These are phyloP conservation scores for Andrena trimmerana DNA, from an alignment of 2,888 invertebrate genomes.

Conservation along the genomic window DNA sequence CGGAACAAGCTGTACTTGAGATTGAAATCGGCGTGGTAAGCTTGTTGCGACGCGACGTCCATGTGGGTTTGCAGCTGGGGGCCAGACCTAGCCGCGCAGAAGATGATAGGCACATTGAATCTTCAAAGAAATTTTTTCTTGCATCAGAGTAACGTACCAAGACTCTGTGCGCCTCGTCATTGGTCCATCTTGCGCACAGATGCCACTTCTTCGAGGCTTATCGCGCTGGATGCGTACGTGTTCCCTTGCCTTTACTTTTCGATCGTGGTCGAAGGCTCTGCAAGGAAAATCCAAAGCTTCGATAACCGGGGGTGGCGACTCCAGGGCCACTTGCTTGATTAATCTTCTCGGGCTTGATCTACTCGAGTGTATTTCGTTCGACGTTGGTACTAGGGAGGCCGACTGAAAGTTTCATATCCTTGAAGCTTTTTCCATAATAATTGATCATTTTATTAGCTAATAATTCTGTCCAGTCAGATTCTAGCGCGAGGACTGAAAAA, in stretches of 20 bases:
- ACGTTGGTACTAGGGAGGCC: constrained; percentile 70
- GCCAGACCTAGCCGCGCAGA: constrained; percentile 75
- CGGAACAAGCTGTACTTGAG: constrained; percentile 88
- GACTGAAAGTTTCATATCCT: constrained; percentile 66
- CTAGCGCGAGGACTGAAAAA: no score
- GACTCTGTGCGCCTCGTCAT: constrained; percentile 81
- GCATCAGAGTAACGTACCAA: constrained; percentile 68
- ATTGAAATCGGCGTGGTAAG: constrained; percentile 86
- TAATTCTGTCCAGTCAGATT: no score
- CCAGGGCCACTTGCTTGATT: constrained; percentile 90
- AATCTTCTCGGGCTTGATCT: constrained; percentile 89
- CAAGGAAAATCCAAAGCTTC: constrained; percentile 77
- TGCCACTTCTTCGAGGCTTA: constrained; percentile 85
- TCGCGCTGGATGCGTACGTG: constrained; percentile 86
- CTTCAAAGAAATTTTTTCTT: neutral
- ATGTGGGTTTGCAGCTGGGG: constrained; percentile 80
- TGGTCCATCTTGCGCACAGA: constrained; percentile 86
- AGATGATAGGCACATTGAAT: constrained; percentile 1
- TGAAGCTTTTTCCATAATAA: no score
- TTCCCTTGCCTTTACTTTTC: constrained; percentile 77
- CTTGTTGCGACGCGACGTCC: constrained; percentile 84
- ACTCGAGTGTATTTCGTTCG: constrained; percentile 76
- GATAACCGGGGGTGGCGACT: constrained; percentile 87
- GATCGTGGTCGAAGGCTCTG: constrained; percentile 76
- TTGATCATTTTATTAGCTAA: no score